phyloP scores from a whole-genome alignment of 1,140 invertebrate genomes.

The Halictus rubicundus region DNA sequence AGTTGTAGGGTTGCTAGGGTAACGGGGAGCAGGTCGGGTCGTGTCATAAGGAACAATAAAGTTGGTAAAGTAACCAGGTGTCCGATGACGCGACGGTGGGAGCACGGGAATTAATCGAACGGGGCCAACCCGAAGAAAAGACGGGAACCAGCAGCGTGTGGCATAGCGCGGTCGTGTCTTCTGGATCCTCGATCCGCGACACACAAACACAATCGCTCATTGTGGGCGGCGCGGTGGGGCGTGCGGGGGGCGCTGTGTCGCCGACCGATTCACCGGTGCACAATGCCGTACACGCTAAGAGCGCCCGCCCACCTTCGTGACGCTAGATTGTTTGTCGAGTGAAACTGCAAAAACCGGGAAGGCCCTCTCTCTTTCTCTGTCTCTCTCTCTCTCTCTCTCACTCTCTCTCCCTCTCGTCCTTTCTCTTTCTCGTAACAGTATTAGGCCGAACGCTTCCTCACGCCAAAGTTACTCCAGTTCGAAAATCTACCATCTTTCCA shows the following conservation, averaged over 20 bases:
- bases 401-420: too few species aligned
- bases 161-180: too few species aligned
- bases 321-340: slow-evolving; percentile 51
- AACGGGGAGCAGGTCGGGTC: too few species aligned
- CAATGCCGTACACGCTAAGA: slow-evolving; percentile 25
- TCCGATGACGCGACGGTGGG: too few species aligned
- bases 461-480: neutral
- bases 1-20: too few species aligned
- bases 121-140: neutral
- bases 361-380: neutral
- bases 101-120: neutral
- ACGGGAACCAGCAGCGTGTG: too few species aligned
- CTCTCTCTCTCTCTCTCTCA: too few species aligned
- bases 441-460: neutral
- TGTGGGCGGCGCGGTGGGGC: slow-evolving; percentile 1
- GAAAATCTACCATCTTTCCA: neutral
- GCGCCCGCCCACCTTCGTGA: slow-evolving; percentile 54
- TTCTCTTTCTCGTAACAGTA: too few species aligned
- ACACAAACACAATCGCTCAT: neutral
- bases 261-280: slow-evolving; percentile 32
- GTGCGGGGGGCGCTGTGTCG: neutral
- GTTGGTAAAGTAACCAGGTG: too few species aligned
- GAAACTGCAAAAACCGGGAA: slow-evolving; percentile 43
- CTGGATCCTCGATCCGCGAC: neutral
- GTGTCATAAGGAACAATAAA: too few species aligned